These are phyloP conservation scores for Xestobium rufovillosum DNA, from an alignment of 2,888 invertebrate species.

Conservation along the genomic window DNA sequence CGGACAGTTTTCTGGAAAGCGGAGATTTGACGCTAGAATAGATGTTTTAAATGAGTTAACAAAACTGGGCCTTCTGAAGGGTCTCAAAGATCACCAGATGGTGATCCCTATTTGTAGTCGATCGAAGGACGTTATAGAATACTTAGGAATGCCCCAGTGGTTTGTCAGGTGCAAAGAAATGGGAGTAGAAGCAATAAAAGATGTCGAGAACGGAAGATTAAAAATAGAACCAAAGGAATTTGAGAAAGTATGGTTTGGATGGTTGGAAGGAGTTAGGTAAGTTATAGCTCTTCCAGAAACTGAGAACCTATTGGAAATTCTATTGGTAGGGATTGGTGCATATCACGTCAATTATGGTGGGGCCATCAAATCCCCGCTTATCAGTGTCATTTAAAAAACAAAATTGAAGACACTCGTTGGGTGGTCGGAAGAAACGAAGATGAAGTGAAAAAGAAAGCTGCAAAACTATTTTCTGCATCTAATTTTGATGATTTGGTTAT, in stretches of 20 bases:
- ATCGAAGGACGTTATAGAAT: constrained; percentile 96
- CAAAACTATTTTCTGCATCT: constrained; percentile 51
- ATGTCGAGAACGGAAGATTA: constrained; percentile 71
- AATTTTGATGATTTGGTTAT: constrained; percentile 51
- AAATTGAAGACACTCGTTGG: constrained; percentile 28
- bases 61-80: constrained; percentile 47
- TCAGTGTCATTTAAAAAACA: constrained; percentile 26
- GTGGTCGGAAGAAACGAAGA: constrained; percentile 47
- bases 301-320: constrained; percentile 5
- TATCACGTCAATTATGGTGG: constrained; percentile 99
- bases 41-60: constrained; percentile 71
- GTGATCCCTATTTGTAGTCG: constrained; percentile 92
- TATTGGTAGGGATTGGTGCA: constrained; percentile 95
- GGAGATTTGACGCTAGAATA: constrained; percentile 83
- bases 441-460: constrained; percentile 76
- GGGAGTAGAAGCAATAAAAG: constrained; percentile 78
- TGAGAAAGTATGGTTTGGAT: constrained; percentile 88
- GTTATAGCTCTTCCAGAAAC: constrained; percentile 7
- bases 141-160: constrained; percentile 95
- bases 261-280: constrained; percentile 87
- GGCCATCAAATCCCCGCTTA: constrained; percentile 98
- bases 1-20: constrained; percentile 71
- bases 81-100: constrained; percentile 80
- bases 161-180: constrained; percentile 86
- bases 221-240: constrained; percentile 80